Percentiles rank a stretch among this genome's conserved stretches.
Evolutionary conservation across 2,113 vertebrate genomes (phyloP).

Genomic region (Illadopsis cleaveri): DNA sequence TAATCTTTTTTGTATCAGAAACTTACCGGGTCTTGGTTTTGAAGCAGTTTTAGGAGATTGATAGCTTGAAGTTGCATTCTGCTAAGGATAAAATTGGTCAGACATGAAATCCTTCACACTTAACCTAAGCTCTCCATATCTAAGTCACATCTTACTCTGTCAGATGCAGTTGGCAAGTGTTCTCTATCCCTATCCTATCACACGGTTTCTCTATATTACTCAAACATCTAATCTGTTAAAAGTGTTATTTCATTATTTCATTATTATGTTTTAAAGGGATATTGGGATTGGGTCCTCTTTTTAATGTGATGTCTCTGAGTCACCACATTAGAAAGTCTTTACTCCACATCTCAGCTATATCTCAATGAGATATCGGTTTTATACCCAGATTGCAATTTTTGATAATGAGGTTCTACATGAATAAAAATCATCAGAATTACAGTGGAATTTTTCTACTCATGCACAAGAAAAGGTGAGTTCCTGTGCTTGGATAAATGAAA

Average conservation of each 20-base stretch:
- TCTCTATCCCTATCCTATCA: background rate
- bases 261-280: background rate
- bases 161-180: background rate
- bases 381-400: background rate
- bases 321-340: background rate
- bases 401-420: background rate
- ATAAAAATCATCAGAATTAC: background rate
- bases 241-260: background rate
- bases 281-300: background rate
- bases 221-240: background rate
- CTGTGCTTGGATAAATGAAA: background rate
- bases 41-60: background rate
- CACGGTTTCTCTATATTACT: background rate
- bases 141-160: background rate
- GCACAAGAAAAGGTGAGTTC: background rate
- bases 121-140: background rate
- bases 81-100: background rate
- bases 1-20: background rate
- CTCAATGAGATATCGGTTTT: background rate
- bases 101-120: background rate
- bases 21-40: background rate
- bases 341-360: background rate
- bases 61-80: background rate
- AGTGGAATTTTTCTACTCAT: background rate
- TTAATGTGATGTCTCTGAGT: background rate